A percentile compares a stretch with the other conserved stretches of the same genome.
Evolutionary conservation across 2,797 vertebrate species (phyloP).

Genomic region (Acrossocheilus fasciatus): DNA sequence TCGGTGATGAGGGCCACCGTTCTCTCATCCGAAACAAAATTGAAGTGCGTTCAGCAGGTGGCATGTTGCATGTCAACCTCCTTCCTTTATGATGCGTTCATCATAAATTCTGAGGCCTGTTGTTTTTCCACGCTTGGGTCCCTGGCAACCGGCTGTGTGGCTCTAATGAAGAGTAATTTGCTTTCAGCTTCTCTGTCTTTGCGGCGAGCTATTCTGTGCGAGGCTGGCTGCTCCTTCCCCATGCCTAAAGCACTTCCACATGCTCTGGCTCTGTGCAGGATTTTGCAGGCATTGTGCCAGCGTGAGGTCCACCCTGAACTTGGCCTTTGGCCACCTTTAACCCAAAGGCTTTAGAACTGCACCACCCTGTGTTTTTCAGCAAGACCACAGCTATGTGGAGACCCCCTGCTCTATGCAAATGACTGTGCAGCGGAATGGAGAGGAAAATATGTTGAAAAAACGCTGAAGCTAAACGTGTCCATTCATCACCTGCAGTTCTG

Average conservation of each 20-base stretch:
- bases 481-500: conserved; percentile 36
- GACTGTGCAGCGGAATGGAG: background rate
- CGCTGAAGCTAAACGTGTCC: background rate
- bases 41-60: conserved; percentile 52
- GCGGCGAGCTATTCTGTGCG: conserved; percentile 49
- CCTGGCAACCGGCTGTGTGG: conserved; percentile 67
- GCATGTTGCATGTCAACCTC: conserved; percentile 59
- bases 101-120: conserved; percentile 73
- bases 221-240: conserved; percentile 59
- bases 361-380: conserved; percentile 72
- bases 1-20: conserved; percentile 33
- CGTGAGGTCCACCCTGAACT: conserved; percentile 63
- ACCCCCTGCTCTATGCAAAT: conserved; percentile 42
- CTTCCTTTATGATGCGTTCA: conserved; percentile 68
- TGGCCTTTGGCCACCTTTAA: conserved; percentile 68
- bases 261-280: conserved; percentile 66
- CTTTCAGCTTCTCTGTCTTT: conserved; percentile 66
- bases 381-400: conserved; percentile 75
- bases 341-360: conserved; percentile 69
- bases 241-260: conserved; percentile 80
- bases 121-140: conserved; percentile 66
- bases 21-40: conserved; percentile 61
- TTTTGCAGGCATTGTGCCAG: conserved; percentile 68
- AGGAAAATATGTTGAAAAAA: conserved; percentile 18
- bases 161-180: conserved; percentile 79